Evolutionary conservation across 2,888 invertebrate genomes (phyloP).

Genomic region (Stenchaetothrips biformis): DNA sequence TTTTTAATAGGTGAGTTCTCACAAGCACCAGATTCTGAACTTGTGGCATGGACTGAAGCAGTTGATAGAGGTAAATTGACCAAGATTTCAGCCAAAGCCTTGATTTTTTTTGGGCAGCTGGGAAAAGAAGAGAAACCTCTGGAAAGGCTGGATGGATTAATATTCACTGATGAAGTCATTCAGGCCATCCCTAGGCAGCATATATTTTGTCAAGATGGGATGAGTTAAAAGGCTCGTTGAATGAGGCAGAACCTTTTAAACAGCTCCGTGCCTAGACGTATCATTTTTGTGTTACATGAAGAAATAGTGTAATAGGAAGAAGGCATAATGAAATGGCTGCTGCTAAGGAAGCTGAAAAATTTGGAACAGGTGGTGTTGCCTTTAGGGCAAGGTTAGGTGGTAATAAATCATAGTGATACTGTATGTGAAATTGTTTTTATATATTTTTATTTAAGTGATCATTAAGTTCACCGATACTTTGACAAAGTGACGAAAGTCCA

Average conservation of each 20-base stretch:
- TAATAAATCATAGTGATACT: not conserved
- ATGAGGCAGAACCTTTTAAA: not conserved
- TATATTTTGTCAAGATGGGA: not conserved
- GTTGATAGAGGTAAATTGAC: not conserved
- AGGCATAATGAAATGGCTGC: not conserved
- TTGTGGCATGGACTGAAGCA: not conserved
- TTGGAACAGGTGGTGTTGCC: not conserved
- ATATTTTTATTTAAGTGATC: not conserved
- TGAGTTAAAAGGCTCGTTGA: not conserved
- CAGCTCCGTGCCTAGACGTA: not conserved
- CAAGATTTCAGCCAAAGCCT: not conserved
- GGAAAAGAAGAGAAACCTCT: not conserved
- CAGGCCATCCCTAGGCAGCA: not conserved
- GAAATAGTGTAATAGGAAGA: not conserved
- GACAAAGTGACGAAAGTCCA: no score
- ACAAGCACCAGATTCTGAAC: not conserved
- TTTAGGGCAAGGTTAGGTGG: not conserved
- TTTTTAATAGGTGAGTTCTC: not conserved
- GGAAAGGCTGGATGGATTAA: not conserved
- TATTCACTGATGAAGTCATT: not conserved
- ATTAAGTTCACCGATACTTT: not conserved
- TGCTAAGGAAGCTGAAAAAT: not conserved
- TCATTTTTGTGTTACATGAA: not conserved
- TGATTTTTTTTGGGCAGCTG: not conserved
- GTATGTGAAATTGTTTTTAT: not conserved